Evolutionary conservation across 2,113 vertebrate species (phyloP), one percentile per base, ranked within the genome.

Genomic region (Lophura nycthemera): DNA sequence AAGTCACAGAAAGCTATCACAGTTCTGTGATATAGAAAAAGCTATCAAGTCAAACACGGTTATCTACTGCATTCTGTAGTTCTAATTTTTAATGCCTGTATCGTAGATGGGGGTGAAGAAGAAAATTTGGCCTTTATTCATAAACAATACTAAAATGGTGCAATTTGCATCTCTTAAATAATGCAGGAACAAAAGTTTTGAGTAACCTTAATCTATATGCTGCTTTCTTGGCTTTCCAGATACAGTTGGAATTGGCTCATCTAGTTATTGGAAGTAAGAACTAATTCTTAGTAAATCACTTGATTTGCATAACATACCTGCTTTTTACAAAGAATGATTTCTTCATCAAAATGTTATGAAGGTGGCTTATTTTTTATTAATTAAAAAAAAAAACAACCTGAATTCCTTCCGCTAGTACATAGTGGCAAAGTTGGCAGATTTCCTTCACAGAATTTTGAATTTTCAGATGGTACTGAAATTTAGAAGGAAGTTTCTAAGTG

Each of bases 221-320:
- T 95, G 87, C 91, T 96, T 92, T 93, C 79, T 96, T 96, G 94
- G 91, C 95, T 95, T 93, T 86, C 91, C 86, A 96, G 69, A 40
- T 71, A 72, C 22, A 52, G 64, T 30, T 77, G 75, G 75, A 93
- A 34, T 92, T 96, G 94, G 93, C 89, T 95, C 65, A 91, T 91
- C 30, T 73, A 64, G 60, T 93, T 93, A 89, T 34, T 91, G 87
- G 89, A 93, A 90, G 83, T 86, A 91, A 84, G 78, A 95, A 92
- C 60, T 89, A 78, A 94, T 45, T 92, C 50, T 92, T 83, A 93
- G 84, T 83, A 95, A 91, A 93, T 80, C 72, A 70, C 40, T 91
- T 67, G 22, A 93, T 95, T 96, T 95, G 67, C 94, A 96, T 95
- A 96, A 92, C 69, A 88, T 92, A 96, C 91, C 94, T 96, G 79